Base-by-base conservation (phyloP, 2,113 vertebrate genomes). In the Hepsetus odoe region DNA sequence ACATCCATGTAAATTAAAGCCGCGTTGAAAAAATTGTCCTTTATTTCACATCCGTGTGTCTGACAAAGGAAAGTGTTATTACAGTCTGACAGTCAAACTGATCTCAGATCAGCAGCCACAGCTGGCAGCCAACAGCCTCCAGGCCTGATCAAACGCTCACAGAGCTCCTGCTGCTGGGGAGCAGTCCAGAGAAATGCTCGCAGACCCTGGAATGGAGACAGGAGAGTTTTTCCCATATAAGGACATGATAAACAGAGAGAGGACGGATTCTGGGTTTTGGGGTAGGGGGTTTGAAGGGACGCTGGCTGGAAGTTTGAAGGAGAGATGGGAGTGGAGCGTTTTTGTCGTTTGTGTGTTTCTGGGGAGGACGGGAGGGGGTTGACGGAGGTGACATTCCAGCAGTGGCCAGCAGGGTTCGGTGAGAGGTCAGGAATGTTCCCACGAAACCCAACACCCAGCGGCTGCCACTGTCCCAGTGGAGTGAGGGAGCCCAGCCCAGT, bases 371-470 rank as follows among this genome's bases (percentile, higher is more conserved):
- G 79, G 80, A 83, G 80, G 49, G 28, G 69, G 42, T 32, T 69
- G 58, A 73, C 53, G 79, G 71, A 82, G 84, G 82, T 73, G 28
- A 49, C 32, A 40, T 81, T 55, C 74, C 73, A 78, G 70, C 77
- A 13, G 64, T 59, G 83, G 77, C 74, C 62, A 78, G 65, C 49
- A 42, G 22, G 76, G 85, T 86, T 90, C 84, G 84, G 32, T n/a
- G 76, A 44, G 49, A 85, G 86, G 83, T 74, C 87, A 89, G 82
- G 87, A 91, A 91, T 91, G 84, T 91, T 91, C 91, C 84, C 89
- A 91, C 85, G 87, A 87, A 91, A 89, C 61, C 2, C 32, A 83
- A 84, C 86, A 85, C 87, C 30, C 65, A n/a, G 13, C 24, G 44
- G 30, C 66, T 38, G 58, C 53, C 32, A 40, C 44, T 83, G 81